A percentile compares a stretch with the other conserved stretches of the same genome.
Evolutionary conservation across 2,113 vertebrate genomes (phyloP).

Genomic region (Sclerurus mexicanus): DNA sequence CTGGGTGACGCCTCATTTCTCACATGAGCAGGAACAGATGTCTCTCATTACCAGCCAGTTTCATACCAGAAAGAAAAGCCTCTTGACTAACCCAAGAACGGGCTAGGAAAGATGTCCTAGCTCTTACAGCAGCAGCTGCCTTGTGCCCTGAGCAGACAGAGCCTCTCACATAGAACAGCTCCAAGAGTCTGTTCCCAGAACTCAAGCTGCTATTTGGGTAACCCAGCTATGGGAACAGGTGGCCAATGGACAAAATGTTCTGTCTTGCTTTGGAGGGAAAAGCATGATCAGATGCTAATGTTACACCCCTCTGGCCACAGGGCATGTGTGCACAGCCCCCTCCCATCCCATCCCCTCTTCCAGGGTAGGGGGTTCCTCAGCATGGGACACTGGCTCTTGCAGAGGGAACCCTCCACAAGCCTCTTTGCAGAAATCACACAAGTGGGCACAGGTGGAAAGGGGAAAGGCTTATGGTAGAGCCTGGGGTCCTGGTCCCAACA

Average conservation of each 20-base stretch:
- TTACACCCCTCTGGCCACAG: neutral
- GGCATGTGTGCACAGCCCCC: neutral
- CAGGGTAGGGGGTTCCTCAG: neutral
- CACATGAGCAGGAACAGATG: neutral
- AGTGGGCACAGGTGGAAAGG: neutral
- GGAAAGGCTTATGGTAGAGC: neutral
- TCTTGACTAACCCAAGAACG: neutral
- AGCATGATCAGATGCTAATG: neutral
- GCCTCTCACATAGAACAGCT: neutral
- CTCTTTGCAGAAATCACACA: neutral
- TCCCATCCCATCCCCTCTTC: neutral
- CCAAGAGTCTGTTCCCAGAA: neutral
- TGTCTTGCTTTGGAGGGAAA: neutral
- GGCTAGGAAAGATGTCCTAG: neutral
- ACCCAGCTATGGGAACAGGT: slow-evolving; percentile 10
- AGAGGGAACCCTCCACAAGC: neutral
- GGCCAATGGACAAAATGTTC: neutral
- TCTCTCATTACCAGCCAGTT: neutral
- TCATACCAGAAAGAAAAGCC: neutral
- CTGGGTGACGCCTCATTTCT: neutral
- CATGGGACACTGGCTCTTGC: neutral
- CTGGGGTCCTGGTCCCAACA: neutral
- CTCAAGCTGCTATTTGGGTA: neutral
- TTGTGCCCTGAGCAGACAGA: neutral
- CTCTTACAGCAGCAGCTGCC: neutral